phyloP scores from a whole-genome alignment of 2,888 invertebrate genomes.

The Leptothorax acervorum region DNA sequence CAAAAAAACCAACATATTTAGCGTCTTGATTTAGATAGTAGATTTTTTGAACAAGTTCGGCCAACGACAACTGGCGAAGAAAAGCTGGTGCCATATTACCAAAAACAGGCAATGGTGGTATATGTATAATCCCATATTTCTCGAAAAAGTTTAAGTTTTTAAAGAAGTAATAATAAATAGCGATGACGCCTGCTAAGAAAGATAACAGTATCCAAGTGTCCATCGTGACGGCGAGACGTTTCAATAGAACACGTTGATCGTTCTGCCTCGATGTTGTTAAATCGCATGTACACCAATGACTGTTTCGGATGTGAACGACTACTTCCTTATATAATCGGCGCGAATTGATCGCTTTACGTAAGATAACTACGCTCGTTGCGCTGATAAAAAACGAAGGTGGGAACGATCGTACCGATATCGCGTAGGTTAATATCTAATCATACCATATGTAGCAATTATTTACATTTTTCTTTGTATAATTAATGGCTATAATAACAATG shows the following conservation, averaged over 20 bases:
- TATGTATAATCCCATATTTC: constrained; percentile 61
- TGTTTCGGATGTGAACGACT: background rate
- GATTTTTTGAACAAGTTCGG: constrained; percentile 54
- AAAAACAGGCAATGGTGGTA: constrained; percentile 64
- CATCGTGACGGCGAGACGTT: constrained; percentile 15
- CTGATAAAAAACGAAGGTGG: background rate
- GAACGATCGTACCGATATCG: background rate
- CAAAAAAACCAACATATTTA: constrained; percentile 76
- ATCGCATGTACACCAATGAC: background rate
- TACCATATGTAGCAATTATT: background rate
- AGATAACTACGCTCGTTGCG: background rate
- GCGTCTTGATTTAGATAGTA: constrained; percentile 70
- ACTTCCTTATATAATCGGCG: background rate
- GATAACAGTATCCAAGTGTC: constrained; percentile 20
- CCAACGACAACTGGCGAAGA: constrained; percentile 53
- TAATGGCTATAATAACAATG: background rate
- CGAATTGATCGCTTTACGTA: background rate
- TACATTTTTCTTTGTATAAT: background rate
- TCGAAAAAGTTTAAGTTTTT: constrained; percentile 29
- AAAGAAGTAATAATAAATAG: constrained; percentile 28
- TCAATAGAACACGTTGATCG: background rate
- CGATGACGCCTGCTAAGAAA: background rate
- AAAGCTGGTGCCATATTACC: constrained; percentile 70
- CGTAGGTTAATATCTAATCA: background rate
- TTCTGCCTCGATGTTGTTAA: background rate